Conservation (phyloP, 2,113 vertebrate species). For the Parus major region DNA sequence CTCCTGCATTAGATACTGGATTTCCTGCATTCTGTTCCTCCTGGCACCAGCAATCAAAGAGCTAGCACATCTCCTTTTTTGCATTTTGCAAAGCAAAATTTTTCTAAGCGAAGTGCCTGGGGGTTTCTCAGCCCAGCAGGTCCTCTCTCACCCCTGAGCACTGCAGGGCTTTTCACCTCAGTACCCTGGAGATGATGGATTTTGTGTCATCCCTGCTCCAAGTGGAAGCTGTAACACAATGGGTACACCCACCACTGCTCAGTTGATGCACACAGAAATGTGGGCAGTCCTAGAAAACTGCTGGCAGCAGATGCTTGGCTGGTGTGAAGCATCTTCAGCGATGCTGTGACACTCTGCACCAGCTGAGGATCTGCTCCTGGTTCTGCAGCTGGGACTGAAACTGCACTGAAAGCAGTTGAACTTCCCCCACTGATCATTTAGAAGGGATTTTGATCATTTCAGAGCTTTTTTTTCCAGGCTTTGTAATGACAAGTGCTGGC, state of each 20-base stretch:
- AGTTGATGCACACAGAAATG: not conserved
- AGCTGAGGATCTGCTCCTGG: not conserved
- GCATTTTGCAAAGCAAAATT: not conserved
- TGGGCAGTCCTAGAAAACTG: not conserved
- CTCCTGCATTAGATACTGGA: not conserved
- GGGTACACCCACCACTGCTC: not conserved
- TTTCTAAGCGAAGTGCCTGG: not conserved
- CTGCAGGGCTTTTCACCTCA: not conserved
- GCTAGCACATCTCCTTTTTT: not conserved
- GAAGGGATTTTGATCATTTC: not conserved
- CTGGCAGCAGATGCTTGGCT: not conserved
- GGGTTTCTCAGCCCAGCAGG: not conserved
- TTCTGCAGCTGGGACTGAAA: not conserved
- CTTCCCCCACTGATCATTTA: not conserved
- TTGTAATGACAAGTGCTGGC: not conserved
- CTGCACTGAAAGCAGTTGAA: not conserved
- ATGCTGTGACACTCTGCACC: not conserved
- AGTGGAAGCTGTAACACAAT: not conserved
- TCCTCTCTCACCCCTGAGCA: not conserved
- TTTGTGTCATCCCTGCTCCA: not conserved
- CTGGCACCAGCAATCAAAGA: not conserved
- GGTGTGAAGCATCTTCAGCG: not conserved
- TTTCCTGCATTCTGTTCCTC: not conserved
- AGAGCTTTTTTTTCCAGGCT: not conserved
- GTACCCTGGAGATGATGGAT: rapidly evolving